Base-by-base conservation (phyloP, 2,797 vertebrate species). In the Microcaecilia unicolor region DNA sequence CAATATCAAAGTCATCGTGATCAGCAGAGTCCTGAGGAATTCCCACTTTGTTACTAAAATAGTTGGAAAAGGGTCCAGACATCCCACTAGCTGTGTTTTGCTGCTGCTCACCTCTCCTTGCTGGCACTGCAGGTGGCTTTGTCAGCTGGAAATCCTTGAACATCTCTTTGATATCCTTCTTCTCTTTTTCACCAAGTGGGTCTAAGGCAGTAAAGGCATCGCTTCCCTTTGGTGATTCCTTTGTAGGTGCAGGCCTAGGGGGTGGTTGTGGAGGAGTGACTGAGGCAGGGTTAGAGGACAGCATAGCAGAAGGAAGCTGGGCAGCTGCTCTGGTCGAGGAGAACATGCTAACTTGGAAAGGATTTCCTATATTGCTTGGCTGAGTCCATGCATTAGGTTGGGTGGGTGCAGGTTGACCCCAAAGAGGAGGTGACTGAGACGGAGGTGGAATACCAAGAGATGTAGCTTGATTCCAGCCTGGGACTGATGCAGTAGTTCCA, bases 111-210 rank as follows among this genome's bases (percentile, higher is more conserved):
- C 71, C 83, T 54, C 72, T 81, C 50, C 81, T 84, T 0, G 89
- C 86, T 9, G 92, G 89, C 25, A 94, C 83, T 13, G 86, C 86
- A 2, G 91, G 94, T 5, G 86, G 91, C 34, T 93, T 94, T 44
- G 80, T 81, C 15, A 97, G 48, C 40, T 93, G 90, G 64, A 97
- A 96, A 62, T 96, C 87, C 71, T 92, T 98, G 60, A 99, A 98
- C 95, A 98, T 96, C 48, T 96, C 90, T 62, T 91, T 96, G 28
- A 96, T 75, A 10, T 84, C 83, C 48, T 92, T 98, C 66, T 84
- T 83, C 55, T 96, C 93, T 62, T 71, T 92, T 27, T 91, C 91
- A 5, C 90, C 93, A 5, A 99, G 88, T 1, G 95, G 94, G 61
- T 99, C 94, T 72, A 99, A 67, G 48, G 81, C 81, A 18, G 83